Percentiles rank a stretch among this genome's conserved stretches.
These are phyloP conservation scores for Macquaria ambigua DNA, from an alignment of 2,113 vertebrate genomes.

Conservation along the genomic window DNA sequence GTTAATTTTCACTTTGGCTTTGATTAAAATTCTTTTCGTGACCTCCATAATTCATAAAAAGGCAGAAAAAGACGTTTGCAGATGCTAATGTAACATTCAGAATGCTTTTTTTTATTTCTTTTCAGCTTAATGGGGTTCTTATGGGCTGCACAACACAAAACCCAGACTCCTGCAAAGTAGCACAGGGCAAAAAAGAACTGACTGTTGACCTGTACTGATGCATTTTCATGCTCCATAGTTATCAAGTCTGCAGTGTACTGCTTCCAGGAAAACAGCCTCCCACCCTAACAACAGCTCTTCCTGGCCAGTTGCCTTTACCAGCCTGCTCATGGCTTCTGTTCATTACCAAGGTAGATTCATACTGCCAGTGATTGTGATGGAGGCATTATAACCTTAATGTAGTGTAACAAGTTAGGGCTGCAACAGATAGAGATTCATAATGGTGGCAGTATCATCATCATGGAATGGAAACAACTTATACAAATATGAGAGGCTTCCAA, in stretches of 20 bases:
- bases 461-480: background rate
- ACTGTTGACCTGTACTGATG: background rate
- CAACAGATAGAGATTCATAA: background rate
- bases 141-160: background rate
- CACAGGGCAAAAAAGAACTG: background rate
- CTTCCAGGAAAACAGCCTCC: constrained; percentile 24
- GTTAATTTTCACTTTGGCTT: background rate
- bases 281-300: constrained; percentile 25
- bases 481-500: too few relatives aligned
- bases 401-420: background rate
- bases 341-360: constrained; percentile 14
- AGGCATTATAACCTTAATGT: constrained; percentile 4
- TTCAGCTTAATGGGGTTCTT: background rate
- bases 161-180: background rate
- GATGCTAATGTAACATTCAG: background rate
- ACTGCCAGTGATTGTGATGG: constrained; percentile 3
- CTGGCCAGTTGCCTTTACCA: constrained; percentile 17
- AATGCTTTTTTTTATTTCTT: background rate
- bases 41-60: background rate
- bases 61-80: background rate
- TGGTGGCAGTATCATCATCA: background rate
- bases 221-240: background rate
- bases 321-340: background rate
- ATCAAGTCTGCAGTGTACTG: background rate
- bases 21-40: background rate